A percentile compares a stretch with the other conserved stretches of the same genome.
Evolutionary conservation across 2,113 vertebrate genomes (phyloP).

Genomic region (Scalopus aquaticus): DNA sequence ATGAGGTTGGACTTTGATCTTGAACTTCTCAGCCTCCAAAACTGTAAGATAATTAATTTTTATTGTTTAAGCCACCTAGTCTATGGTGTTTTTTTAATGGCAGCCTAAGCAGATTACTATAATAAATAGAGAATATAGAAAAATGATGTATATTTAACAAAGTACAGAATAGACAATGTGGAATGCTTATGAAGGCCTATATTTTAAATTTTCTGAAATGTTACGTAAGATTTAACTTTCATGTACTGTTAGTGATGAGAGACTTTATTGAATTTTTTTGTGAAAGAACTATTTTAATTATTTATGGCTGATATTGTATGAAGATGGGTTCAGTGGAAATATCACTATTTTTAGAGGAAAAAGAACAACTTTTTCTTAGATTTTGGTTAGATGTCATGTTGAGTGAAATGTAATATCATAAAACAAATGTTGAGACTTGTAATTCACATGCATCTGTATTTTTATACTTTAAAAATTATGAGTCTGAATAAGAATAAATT

Average conservation of each 20-base stretch:
- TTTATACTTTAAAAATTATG: neutral
- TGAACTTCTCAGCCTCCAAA: neutral
- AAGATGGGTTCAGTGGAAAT: neutral
- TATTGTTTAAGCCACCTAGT: neutral
- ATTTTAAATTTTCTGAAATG: neutral
- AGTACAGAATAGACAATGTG: neutral
- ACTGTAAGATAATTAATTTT: neutral
- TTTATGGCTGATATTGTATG: neutral
- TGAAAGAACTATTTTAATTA: neutral
- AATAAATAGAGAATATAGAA: neutral
- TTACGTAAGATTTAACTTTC: neutral
- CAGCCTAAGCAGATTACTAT: neutral
- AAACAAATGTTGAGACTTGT: neutral
- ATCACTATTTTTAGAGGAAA: neutral
- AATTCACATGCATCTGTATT: accelerated
- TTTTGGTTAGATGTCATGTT: neutral
- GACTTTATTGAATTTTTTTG: neutral
- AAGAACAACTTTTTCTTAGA: neutral
- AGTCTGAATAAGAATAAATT: neutral
- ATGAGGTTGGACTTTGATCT: neutral
- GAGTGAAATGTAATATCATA: neutral
- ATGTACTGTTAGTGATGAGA: neutral
- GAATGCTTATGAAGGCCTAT: neutral
- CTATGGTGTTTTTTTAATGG: neutral
- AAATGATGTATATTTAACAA: neutral